Base-by-base conservation (phyloP, 1,140 invertebrate genomes). In the Lanistes nyassanus region DNA sequence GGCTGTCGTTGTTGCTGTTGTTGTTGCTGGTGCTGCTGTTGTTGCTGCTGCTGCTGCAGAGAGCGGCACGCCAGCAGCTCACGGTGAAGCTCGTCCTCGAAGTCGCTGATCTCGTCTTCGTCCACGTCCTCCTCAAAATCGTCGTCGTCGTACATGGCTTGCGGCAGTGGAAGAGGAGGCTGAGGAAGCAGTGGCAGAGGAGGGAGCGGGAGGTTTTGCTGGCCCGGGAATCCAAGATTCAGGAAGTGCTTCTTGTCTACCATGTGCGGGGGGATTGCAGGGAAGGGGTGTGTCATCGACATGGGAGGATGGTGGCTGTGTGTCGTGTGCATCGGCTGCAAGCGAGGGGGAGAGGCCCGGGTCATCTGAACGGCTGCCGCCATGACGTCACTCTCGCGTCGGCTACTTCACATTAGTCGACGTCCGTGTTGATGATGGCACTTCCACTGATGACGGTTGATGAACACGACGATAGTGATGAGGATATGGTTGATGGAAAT, bases 51-150 rank as follows among this genome's bases (percentile, higher is more conserved):
- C 5, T 47, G 42, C 19, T 47, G 70, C 19, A 58, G 65, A 13
- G 19, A 36, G 19, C 70, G 53, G 36, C n/a, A 72, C 9, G 34
- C 37, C 34, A 72, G 51, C 47, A 42, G 37, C 73, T 73, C 77
- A 29, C 82, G 81, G 31, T 81, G 76, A 0, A 84, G 75, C 73
- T 86, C 84, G 70, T 82, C 83, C 76, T 86, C 84, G 51, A 84
- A 81, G 69, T 86, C 84, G 78, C 84, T 86, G 64, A 86, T 84
- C 74, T 86, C 84, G 42, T 86, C 84, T 37, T 86, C 84, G 13
- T 82, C 80, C 31, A 80, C 73, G 47, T 81, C 73, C 58, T 81
- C 79, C 29, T 78, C 75, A 13, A 70, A 68, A 31, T 70, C 72
- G 7, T 74, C 72, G 31, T 77, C 74, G 21, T 79, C 72, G 16